Conservation (phyloP, 2,797 vertebrate species). For the Carcharodon carcharias region DNA sequence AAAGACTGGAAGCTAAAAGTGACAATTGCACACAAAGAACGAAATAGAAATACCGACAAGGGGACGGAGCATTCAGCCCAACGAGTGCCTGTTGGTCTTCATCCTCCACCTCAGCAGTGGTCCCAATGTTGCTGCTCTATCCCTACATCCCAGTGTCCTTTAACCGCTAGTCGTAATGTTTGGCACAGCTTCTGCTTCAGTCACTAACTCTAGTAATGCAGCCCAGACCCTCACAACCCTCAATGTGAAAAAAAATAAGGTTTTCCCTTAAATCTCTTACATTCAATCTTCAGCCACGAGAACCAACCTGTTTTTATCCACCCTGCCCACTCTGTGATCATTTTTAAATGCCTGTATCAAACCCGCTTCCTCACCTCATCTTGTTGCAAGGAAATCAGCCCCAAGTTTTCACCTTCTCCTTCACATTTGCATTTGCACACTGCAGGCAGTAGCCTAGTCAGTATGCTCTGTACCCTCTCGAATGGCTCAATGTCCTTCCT, state of each 20-base stretch:
- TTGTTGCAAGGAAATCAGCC: background rate
- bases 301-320: background rate
- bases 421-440: background rate
- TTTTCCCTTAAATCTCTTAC: background rate
- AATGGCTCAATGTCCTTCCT: background rate
- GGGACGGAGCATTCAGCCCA: background rate
- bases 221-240: background rate
- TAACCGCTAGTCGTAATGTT: too few species aligned
- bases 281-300: too few species aligned
- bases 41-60: background rate
- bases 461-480: background rate
- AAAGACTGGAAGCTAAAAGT: background rate
- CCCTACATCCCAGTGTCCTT: background rate
- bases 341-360: background rate
- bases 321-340: background rate
- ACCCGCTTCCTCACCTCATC: background rate
- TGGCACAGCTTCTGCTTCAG: background rate
- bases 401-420: background rate
- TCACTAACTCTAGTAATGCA: background rate
- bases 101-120: background rate
- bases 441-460: background rate
- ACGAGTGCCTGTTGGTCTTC: background rate
- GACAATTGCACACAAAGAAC: background rate
- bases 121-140: background rate
- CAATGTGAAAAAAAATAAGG: background rate